Base-by-base conservation (phyloP, 2,888 invertebrate species). In the Molorchus minor region DNA sequence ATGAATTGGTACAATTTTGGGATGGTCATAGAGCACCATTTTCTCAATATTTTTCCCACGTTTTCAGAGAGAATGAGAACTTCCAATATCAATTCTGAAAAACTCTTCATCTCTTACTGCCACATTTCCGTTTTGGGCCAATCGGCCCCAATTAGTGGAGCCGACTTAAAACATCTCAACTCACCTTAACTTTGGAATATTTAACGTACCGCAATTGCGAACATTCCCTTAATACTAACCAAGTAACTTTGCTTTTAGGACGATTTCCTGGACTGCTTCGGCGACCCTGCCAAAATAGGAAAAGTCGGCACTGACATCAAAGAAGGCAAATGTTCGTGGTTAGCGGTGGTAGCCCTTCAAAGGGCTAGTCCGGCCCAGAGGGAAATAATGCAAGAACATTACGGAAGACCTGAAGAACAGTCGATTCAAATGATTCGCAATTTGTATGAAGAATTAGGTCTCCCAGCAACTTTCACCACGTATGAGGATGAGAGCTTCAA, bases 261-360 rank as follows among this genome's bases (percentile, higher is more conserved):
- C 79, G 95, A 96, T 78, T 95, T 88, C 81, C 82, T 95, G 33
- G 96, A 97, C 78, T 94, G 93, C 76, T 98, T 91, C 78, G 97
- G 96, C 0, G 89, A 96, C 77, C 87, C 92, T 12, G 83, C 86
- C 5, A 84, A 92, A 1, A 96, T 91, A 0, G 98, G 98, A 4
- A 99, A 98, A 83, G 83, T 87, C 33, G 94, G 96, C 25, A 92
- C 90, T 0, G 98, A 98, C 77, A 97, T 99, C 69, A 87, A 91
- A 81, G 96, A 97, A 70, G 96, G 96, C 25, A 98, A 98, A 82
- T 98, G 98, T 81, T 89, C 95, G 0, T 99, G 98, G 98, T 82
- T 97, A 25, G 88, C 93, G 1, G 93, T 96, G 0, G 91, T 93
- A 0, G 96, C 96, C 7, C 82, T 96, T 61, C 91, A 94, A 78